These are phyloP conservation scores for Rhodeus uyekii DNA, from an alignment of 2,797 vertebrate genomes.

Conservation along the genomic window DNA sequence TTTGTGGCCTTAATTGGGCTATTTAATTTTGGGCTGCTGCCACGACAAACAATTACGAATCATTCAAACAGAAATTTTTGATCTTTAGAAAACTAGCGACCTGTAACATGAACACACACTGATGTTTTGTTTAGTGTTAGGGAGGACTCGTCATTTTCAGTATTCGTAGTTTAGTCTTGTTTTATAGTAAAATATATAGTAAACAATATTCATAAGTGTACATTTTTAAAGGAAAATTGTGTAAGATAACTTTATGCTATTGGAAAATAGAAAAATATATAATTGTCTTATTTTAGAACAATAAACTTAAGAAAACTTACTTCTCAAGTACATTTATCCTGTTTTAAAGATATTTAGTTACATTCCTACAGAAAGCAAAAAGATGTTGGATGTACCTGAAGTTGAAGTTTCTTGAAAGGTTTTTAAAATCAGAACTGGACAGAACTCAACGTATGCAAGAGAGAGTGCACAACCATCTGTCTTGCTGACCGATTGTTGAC, in stretches of 20 bases:
- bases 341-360: too few relatives aligned
- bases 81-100: not conserved
- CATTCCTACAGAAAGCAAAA: not conserved
- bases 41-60: not conserved
- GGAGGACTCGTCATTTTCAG: not conserved
- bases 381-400: not conserved
- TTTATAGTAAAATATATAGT: not conserved
- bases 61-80: not conserved
- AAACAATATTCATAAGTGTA: not conserved
- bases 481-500: constrained; percentile 1
- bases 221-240: not conserved
- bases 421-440: not conserved
- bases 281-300: not conserved
- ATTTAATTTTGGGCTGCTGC: not conserved
- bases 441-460: not conserved
- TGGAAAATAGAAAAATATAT: not conserved
- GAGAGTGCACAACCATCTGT: not conserved
- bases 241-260: not conserved
- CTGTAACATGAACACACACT: not conserved
- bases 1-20: constrained; percentile 4
- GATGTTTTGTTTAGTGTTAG: not conserved
- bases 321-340: too few relatives aligned
- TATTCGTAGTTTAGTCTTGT: not conserved
- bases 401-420: not conserved
- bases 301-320: not conserved